Evolutionary conservation across 1,140 invertebrate genomes (phyloP).

Genomic region (Paramacrobiotus metropolitanus): DNA sequence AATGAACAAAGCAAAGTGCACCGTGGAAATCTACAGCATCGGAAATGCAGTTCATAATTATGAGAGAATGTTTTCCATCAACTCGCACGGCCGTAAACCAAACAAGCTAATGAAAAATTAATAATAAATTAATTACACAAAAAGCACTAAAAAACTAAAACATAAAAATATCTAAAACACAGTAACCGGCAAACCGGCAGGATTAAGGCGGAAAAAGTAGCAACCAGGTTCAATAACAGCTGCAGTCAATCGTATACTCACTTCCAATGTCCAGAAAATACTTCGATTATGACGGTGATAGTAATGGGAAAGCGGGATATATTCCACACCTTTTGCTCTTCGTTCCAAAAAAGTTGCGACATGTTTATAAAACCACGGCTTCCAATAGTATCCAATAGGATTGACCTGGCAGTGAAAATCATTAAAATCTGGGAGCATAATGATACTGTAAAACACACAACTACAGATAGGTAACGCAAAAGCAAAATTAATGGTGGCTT

Average conservation of each 20-base stretch:
- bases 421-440: constrained; percentile 5
- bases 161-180: not conserved
- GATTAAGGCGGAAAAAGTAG: not conserved
- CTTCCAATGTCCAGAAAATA: constrained; percentile 58
- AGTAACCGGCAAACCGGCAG: not conserved
- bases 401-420: constrained; percentile 33
- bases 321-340: constrained; percentile 28
- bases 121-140: no score
- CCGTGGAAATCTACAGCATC: constrained; percentile 13
- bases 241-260: no score
- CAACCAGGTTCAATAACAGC: not conserved
- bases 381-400: constrained; percentile 46
- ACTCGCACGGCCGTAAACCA: no score
- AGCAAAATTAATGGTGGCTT: no score
- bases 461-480: no score
- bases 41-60: no score
- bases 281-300: constrained; percentile 54
- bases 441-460: constrained; percentile 2
- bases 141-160: not conserved
- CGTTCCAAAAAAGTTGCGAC: constrained; percentile 32
- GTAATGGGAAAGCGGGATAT: constrained; percentile 52
- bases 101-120: no score
- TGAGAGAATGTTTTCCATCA: no score
- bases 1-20: no score
- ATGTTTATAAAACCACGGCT: constrained; percentile 62